Evolutionary conservation across 2,113 vertebrate genomes (phyloP).

Genomic region (Tachycineta bicolor): DNA sequence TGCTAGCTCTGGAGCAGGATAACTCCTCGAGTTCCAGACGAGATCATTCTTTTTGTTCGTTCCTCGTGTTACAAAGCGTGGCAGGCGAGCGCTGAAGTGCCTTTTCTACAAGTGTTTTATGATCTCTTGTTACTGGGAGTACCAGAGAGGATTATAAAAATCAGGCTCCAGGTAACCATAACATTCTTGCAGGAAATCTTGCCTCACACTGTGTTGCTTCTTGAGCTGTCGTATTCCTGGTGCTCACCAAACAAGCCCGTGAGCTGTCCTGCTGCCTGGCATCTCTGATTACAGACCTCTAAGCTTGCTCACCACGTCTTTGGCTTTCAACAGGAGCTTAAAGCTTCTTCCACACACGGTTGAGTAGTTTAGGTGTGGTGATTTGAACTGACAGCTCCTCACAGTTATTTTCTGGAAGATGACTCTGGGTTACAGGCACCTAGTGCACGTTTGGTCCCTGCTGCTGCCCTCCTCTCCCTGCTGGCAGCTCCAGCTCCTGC

Average conservation of each 20-base stretch:
- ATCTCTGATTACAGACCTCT: background rate
- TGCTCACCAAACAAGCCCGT: background rate
- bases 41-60: background rate
- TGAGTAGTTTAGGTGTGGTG: background rate
- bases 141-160: background rate
- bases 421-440: background rate
- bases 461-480: background rate
- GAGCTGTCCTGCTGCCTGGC: background rate
- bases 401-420: background rate
- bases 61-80: background rate
- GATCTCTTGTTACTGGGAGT: background rate
- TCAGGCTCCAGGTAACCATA: background rate
- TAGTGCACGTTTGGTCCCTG: background rate
- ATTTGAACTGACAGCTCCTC: background rate
- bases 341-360: background rate
- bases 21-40: slow-evolving; percentile 3
- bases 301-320: background rate
- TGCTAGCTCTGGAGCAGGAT: background rate
- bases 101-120: background rate
- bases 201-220: rapidly evolving
- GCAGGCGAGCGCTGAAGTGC: background rate
- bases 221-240: background rate
- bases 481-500: background rate
- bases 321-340: background rate
- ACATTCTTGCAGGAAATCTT: background rate